These are phyloP conservation scores for Cheirogaleus major DNA, from an alignment of 2,797 vertebrate genomes.

Conservation along the genomic window DNA sequence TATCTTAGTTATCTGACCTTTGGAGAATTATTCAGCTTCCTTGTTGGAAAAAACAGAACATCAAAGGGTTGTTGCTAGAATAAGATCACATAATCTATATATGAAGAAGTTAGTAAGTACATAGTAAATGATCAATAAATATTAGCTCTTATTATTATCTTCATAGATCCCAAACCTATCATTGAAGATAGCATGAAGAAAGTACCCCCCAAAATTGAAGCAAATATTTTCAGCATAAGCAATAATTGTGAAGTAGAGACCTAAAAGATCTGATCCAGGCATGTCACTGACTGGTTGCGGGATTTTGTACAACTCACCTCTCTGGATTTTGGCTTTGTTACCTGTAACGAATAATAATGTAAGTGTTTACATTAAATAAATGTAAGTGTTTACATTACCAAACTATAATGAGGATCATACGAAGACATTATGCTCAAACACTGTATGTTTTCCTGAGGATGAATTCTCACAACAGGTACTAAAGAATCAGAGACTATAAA, in stretches of 20 bases:
- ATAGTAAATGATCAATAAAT: background rate
- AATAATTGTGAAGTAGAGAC: background rate
- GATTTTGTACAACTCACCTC: background rate
- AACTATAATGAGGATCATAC: background rate
- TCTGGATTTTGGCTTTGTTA: background rate
- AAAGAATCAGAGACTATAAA: background rate
- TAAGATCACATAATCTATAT: background rate
- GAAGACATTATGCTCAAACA: background rate
- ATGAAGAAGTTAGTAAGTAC: background rate
- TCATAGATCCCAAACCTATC: background rate
- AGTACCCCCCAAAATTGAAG: background rate
- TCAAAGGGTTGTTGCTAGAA: background rate
- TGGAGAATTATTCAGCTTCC: background rate
- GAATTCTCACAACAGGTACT: background rate
- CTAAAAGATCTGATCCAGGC: background rate
- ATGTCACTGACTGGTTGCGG: background rate
- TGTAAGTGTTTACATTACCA: background rate
- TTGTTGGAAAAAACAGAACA: background rate
- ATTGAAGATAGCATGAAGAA: background rate
- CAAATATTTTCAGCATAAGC: background rate
- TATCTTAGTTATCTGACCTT: background rate
- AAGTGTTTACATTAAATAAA: background rate
- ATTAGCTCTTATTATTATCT: background rate
- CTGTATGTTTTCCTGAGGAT: background rate
- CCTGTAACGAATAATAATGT: background rate